A percentile compares a stretch with the other conserved stretches of the same genome.
These are phyloP conservation scores for Odontomyia ornata DNA, from an alignment of 2,888 invertebrate species.

Conservation along the genomic window DNA sequence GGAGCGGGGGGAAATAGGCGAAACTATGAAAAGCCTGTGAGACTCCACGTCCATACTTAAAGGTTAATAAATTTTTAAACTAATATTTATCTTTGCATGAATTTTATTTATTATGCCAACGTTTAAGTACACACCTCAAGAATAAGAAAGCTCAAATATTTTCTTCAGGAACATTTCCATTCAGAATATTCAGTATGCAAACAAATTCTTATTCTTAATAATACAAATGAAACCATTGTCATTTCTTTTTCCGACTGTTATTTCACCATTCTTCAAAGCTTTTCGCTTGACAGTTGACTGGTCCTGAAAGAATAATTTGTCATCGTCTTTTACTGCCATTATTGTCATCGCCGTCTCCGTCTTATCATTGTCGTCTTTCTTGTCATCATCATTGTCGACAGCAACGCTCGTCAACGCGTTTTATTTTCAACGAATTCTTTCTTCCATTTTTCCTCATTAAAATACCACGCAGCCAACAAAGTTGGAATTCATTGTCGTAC, in stretches of 20 bases:
- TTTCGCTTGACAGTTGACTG: not conserved
- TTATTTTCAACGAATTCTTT: not conserved
- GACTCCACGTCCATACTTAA: too few species aligned
- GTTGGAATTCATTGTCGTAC: conserved; percentile 7
- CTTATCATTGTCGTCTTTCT: too few species aligned
- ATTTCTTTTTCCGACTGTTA: not conserved
- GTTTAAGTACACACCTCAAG: too few species aligned
- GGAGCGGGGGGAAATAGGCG: too few species aligned
- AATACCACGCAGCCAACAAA: not conserved
- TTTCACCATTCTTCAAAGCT: not conserved
- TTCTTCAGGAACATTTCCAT: too few species aligned
- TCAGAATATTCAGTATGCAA: too few species aligned
- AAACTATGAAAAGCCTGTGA: too few species aligned
- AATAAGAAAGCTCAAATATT: too few species aligned
- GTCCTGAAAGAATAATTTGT: conserved; percentile 13
- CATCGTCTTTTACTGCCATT: conserved; percentile 1
- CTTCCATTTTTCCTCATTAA: not conserved
- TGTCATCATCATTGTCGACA: too few species aligned
- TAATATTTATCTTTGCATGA: too few species aligned
- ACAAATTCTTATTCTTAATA: not conserved
- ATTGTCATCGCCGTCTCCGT: not conserved
- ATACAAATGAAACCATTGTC: not conserved
- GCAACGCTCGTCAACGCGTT: not conserved
- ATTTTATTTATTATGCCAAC: too few species aligned
- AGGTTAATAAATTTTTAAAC: too few species aligned